These are phyloP conservation scores for Xestoiulus laeticollis DNA, from an alignment of 2,888 invertebrate genomes.

Conservation along the genomic window DNA sequence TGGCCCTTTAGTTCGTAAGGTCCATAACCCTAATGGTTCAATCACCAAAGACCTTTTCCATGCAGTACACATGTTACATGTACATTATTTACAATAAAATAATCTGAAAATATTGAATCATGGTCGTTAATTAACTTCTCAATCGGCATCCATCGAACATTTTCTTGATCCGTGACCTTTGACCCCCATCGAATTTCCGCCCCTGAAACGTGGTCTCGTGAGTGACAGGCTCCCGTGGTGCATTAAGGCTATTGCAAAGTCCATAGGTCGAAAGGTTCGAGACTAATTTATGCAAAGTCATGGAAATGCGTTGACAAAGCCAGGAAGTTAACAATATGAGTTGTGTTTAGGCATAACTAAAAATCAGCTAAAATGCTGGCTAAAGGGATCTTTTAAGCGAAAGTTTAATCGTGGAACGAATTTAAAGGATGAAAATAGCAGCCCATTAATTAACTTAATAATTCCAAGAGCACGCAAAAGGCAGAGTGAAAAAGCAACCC, in stretches of 20 bases:
- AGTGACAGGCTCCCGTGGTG: neutral
- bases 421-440: constrained; percentile 46
- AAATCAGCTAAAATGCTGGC: constrained; percentile 43
- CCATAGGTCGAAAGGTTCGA: neutral
- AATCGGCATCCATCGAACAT: neutral
- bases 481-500: neutral
- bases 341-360: constrained; percentile 49
- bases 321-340: constrained; percentile 50
- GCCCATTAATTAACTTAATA: constrained; percentile 45
- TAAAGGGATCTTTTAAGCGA: constrained; percentile 45
- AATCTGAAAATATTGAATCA: too few relatives aligned
- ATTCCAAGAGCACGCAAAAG: constrained; percentile 44
- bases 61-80: too few relatives aligned
- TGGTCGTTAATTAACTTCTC: too few relatives aligned
- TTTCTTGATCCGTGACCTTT: neutral
- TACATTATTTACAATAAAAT: too few relatives aligned
- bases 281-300: constrained; percentile 45
- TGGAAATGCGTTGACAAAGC: constrained; percentile 44
- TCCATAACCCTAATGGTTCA: too few relatives aligned
- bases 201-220: neutral
- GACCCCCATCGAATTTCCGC: neutral
- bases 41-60: too few relatives aligned
- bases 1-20: too few relatives aligned
- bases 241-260: constrained; percentile 10
- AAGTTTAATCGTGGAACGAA: constrained; percentile 39